These are phyloP conservation scores for Rhogogaster chlorosoma DNA, from an alignment of 2,888 invertebrate genomes.

Conservation along the genomic window DNA sequence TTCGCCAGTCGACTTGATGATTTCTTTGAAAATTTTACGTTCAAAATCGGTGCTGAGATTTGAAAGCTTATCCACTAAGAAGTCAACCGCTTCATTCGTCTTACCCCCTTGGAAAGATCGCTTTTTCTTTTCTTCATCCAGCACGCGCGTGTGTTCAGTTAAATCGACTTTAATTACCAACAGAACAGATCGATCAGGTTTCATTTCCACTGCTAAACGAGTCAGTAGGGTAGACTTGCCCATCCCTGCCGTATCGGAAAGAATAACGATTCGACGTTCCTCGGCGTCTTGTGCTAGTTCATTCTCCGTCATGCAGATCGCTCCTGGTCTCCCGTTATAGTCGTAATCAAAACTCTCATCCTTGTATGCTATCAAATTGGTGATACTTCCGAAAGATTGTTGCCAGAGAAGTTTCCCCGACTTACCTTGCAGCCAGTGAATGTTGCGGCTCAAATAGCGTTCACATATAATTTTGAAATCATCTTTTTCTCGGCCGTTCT, in stretches of 20 bases:
- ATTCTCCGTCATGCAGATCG: background rate
- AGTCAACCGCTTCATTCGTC: background rate
- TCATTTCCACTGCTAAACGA: background rate
- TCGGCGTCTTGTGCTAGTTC: too few species aligned
- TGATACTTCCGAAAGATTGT: too few species aligned
- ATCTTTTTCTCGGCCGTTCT: too few species aligned
- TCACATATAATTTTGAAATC: too few species aligned
- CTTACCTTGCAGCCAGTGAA: background rate
- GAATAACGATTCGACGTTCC: too few species aligned
- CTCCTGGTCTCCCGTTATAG: background rate
- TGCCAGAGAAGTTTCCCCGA: background rate
- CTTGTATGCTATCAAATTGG: background rate
- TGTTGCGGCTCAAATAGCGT: background rate
- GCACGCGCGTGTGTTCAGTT: background rate
- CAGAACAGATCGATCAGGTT: background rate
- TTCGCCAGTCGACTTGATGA: too few species aligned
- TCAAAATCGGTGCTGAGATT: too few species aligned
- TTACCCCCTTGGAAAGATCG: background rate
- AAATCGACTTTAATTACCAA: background rate
- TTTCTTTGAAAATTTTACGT: too few species aligned
- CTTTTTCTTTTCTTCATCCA: background rate
- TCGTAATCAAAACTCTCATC: background rate
- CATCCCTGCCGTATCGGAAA: too few species aligned
- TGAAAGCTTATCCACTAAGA: background rate
- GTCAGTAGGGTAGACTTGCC: background rate